Base-by-base conservation (phyloP, 2,113 vertebrate genomes). In the Theropithecus gelada region DNA sequence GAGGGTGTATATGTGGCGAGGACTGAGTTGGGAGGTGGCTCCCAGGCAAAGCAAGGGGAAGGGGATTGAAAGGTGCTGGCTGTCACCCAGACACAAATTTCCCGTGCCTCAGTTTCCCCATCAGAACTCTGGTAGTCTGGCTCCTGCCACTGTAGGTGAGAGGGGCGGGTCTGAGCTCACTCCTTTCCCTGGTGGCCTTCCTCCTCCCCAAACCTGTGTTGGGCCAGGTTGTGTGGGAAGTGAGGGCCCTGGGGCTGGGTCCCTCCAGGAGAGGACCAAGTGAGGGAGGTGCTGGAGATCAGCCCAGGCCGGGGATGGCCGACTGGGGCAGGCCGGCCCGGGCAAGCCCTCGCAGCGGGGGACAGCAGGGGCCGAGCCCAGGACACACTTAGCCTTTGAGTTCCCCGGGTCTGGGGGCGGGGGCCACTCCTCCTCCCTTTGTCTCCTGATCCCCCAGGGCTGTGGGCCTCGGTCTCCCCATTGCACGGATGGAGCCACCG, bases 301-400 rank as follows among this genome's bases (percentile, higher is more conserved):
- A 88, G 94, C 88, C 95, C 66, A 35, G 96, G 78, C 81, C 1
- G 30, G 94, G 95, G 91, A 40, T 57, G 1, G 23, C 61, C 55
- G 81, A 14, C 90, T 90, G 86, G 30, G n/a, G 18, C 48, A 1
- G 97, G 96, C 99, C 98, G 97, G 99, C 96, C 98, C 2, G 2
- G 99, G 96, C 99, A 99, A 95, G 98, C 95, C 97, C 9, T 89
- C 13, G 0, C n/a, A 50, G 94, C 43, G 40, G 93, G 93, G 84
- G 73, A 70, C 2, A 0, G 87, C 23, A 1, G 2, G 72, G 73
- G 81, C 86, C 0, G 0, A 32, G 61, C 61, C 83, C 64, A 4
- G 64, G 84, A 78, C 82, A 30, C n/a, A 94, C 88, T 30, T 0
- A 3, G 95, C 76, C 76, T 88, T 38, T 82, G 80, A 48, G 86